These are phyloP conservation scores for Epicauta chinensis DNA, from an alignment of 1,140 invertebrate genomes.

Conservation along the genomic window DNA sequence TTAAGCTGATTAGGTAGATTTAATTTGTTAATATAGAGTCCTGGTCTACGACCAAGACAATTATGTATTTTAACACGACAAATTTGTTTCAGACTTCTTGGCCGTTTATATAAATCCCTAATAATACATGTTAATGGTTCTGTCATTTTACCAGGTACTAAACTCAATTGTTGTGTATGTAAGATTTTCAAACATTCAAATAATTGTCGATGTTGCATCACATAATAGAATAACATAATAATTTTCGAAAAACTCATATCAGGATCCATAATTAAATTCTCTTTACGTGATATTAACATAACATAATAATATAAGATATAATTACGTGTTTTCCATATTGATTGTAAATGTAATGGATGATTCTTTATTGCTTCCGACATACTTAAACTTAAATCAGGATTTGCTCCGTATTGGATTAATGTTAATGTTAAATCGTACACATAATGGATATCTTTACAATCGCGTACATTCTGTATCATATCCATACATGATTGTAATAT, in stretches of 20 bases:
- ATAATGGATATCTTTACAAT: conserved; percentile 57
- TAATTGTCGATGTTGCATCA: conserved; percentile 60
- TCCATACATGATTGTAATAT: conserved; percentile 62
- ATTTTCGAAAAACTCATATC: conserved; percentile 56
- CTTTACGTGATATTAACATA: conserved; percentile 59
- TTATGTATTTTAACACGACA: conserved; percentile 59
- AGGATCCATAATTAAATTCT: conserved; percentile 59
- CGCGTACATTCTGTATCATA: conserved; percentile 63
- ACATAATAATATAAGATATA: conserved; percentile 65
- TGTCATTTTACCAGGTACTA: conserved; percentile 57
- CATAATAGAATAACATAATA: conserved; percentile 59
- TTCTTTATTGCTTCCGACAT: conserved; percentile 43
- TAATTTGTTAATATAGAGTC: conserved; percentile 57
- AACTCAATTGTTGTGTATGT: conserved; percentile 58
- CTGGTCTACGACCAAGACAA: conserved; percentile 53
- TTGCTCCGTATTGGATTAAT: conserved; percentile 59
- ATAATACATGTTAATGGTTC: conserved; percentile 55
- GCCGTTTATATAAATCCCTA: conserved; percentile 54
- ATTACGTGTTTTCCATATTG: conserved; percentile 57
- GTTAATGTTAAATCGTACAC: conserved; percentile 62
- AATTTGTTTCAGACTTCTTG: conserved; percentile 59
- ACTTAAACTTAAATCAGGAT: conserved; percentile 54
- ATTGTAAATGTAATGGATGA: conserved; percentile 45
- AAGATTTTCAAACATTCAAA: conserved; percentile 57
- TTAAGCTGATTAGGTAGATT: conserved; percentile 59